These are phyloP conservation scores for Aphelenchoides besseyi DNA, from an alignment of 1,140 invertebrate species.

Conservation along the genomic window DNA sequence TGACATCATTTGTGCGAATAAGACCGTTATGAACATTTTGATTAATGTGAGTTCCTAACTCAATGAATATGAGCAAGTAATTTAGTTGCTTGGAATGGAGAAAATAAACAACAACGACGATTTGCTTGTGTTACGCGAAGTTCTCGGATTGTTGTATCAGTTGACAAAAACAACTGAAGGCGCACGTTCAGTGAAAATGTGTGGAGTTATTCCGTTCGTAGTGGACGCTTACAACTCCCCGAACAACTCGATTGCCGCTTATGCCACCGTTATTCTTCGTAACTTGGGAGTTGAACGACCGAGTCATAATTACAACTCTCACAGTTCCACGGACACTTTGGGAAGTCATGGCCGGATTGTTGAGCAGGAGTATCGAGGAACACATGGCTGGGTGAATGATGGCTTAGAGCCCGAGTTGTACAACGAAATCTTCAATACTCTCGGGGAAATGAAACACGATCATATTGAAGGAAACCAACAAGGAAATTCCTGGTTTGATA, in stretches of 20 bases:
- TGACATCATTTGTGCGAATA: slow-evolving; percentile 23
- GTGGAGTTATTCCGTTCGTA: slow-evolving; percentile 39
- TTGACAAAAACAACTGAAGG: slow-evolving; percentile 49
- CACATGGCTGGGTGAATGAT: slow-evolving; percentile 39
- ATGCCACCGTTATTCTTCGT: slow-evolving; percentile 49
- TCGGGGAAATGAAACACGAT: slow-evolving; percentile 45
- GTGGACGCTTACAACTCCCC: slow-evolving; percentile 34
- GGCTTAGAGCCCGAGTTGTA: slow-evolving; percentile 52
- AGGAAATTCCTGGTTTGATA: slow-evolving; percentile 49
- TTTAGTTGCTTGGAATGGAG: slow-evolving; percentile 40
- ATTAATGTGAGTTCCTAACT: slow-evolving; percentile 36
- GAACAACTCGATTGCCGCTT: slow-evolving; percentile 48
- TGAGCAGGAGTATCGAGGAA: slow-evolving; percentile 18
- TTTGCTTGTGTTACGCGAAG: slow-evolving; percentile 45
- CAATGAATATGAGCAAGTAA: not conserved
- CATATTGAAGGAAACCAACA: slow-evolving; percentile 41
- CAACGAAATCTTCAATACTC: slow-evolving; percentile 45
- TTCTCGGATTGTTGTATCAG: slow-evolving; percentile 49
- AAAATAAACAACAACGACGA: slow-evolving; percentile 45
- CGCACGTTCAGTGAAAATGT: slow-evolving; percentile 37
- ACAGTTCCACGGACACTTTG: slow-evolving; percentile 36
- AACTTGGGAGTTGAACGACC: slow-evolving; percentile 42
- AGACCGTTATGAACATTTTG: slow-evolving; percentile 37
- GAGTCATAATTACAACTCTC: slow-evolving; percentile 13
- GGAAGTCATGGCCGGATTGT: slow-evolving; percentile 38